Evolutionary conservation across 2,113 vertebrate genomes (phyloP), one percentile per base, ranked within the genome.

Genomic region (Scartelaos histophorus): DNA sequence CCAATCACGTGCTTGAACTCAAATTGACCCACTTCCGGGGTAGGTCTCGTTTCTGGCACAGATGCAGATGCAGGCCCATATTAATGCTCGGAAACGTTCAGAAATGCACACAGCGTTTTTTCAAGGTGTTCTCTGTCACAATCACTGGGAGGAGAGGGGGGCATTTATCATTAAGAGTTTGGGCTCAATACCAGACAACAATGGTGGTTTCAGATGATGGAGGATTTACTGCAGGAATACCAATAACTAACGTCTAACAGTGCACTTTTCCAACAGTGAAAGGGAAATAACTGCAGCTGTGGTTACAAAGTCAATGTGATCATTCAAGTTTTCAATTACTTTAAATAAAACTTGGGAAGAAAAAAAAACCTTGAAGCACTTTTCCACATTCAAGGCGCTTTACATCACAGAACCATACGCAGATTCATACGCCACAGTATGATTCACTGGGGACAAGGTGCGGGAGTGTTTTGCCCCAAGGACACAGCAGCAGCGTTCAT

Each of bases 91-190:
- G 69, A 81, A 64, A 80, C 56, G 49, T 73, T 71, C 21, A 64
- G 43, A 66, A 76, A 76, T 75, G 81, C 46, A 64, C 69, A 43
- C 34, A 12, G 9, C 47, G 64, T 29, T 68, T 71, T 68, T 86
- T 82, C 66, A 78, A 82, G 78, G 80, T 85, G 78, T 82, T 82
- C 60, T 69, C 78, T 78, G 70, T 83, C 79, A 86, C 73, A 57
- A 35, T 70, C 58, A 67, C 71, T 43, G 49, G 70, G 29, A 72
- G 74, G 46, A 22, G 45, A 72, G 71, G 35, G 71, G 76, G 77
- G 71, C 79, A 84, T 87, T 73, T 65, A 81, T 87, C 62, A 82
- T 82, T 78, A 81, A 70, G 64, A 66, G 64, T 13, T 3, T 53
- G n/a, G 65, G 73, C 75, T 89, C 21, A 25, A 85, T 87, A 78